Percentiles rank a stretch among this genome's conserved stretches.
These are phyloP conservation scores for Teleogryllus oceanicus DNA, from an alignment of 2,888 invertebrate genomes.

Conservation along the genomic window DNA sequence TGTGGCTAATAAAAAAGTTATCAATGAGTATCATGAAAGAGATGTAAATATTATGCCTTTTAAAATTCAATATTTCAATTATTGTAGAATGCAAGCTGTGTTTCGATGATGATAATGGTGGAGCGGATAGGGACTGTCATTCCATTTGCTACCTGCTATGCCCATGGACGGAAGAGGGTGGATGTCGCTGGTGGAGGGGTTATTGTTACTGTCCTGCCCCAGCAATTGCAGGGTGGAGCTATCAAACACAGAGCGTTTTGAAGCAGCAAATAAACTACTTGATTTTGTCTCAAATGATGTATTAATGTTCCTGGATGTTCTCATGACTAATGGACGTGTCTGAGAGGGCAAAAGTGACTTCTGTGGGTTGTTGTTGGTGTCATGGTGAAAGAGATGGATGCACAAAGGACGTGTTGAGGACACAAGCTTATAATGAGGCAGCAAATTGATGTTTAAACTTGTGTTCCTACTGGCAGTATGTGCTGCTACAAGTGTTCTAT, in stretches of 20 bases:
- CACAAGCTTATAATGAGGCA: conserved; percentile 18
- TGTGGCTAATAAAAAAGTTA: too few relatives aligned
- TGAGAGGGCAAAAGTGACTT: conserved; percentile 18
- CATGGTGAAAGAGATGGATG: conserved; percentile 6
- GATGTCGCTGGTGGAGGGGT: neutral
- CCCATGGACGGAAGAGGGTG: conserved; percentile 10
- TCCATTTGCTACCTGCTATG: conserved; percentile 7
- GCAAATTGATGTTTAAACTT: conserved; percentile 6
- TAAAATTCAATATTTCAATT: neutral
- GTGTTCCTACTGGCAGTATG: conserved; percentile 3
- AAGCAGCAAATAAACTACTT: neutral
- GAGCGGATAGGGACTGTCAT: neutral
- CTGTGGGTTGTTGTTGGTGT: conserved; percentile 7
- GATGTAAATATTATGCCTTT: too few relatives aligned
- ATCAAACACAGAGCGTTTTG: neutral
- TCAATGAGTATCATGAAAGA: too few relatives aligned
- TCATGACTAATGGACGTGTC: conserved; percentile 1
- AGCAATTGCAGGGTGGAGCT: conserved; percentile 18
- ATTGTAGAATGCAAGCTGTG: neutral
- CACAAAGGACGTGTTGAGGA: neutral
- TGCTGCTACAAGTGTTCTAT: conserved; percentile 3
- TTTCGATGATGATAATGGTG: conserved; percentile 6
- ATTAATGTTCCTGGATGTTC: neutral
- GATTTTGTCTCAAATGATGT: neutral
- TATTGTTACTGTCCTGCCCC: neutral